A percentile compares a stretch with the other conserved stretches of the same genome.
Conservation (phyloP, 2,113 vertebrate species). For the Syngnathus typhle region DNA sequence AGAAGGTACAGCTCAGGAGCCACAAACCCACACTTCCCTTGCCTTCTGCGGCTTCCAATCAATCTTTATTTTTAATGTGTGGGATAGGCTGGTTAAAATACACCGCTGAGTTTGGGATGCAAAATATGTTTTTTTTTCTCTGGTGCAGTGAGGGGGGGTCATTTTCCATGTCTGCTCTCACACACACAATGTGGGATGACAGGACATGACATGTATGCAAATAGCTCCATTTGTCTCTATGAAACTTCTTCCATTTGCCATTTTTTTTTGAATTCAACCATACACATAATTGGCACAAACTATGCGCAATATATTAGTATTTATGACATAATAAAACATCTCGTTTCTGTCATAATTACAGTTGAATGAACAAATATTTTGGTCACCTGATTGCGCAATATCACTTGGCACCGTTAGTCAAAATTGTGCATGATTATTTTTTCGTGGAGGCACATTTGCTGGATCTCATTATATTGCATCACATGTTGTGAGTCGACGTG, state of each 20-base stretch:
- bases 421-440: neutral
- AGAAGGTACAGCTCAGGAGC: constrained; percentile 3
- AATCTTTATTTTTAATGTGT: neutral
- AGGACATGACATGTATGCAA: neutral
- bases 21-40: constrained; percentile 35
- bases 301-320: neutral
- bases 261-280: neutral
- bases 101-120: neutral
- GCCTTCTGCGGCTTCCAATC: neutral
- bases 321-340: no score
- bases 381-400: neutral
- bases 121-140: neutral
- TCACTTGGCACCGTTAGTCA: neutral
- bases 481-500: constrained; percentile 1
- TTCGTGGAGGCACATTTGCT: neutral
- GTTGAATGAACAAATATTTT: neutral
- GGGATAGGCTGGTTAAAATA: neutral
- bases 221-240: neutral
- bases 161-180: neutral
- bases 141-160: neutral
- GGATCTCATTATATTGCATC: neutral
- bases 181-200: neutral
- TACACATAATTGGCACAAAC: neutral
- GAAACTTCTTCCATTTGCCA: neutral
- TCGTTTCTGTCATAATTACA: neutral